These are phyloP conservation scores for Falco rusticolus DNA, from an alignment of 2,797 vertebrate species.

Conservation along the genomic window DNA sequence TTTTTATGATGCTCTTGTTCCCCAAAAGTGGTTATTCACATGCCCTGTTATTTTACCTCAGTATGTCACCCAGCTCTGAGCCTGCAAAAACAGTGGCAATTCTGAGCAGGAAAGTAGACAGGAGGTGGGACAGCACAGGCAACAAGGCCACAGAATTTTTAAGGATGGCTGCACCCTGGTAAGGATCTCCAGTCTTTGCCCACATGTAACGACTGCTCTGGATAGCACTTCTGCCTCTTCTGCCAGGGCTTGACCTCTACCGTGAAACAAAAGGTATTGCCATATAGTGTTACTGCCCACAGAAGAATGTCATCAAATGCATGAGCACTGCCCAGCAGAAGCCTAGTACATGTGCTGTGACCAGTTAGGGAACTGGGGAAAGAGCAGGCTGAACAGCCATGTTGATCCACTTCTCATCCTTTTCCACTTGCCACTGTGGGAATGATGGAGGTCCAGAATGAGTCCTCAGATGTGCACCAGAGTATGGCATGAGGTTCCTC, in stretches of 20 bases:
- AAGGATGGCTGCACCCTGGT: not conserved
- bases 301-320: not conserved
- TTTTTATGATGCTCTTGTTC: not conserved
- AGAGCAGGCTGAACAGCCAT: not conserved
- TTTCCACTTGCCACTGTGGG: not conserved
- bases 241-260: not conserved
- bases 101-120: not conserved
- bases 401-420: not conserved
- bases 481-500: not conserved
- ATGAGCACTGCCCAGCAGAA: not conserved
- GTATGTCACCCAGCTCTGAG: not conserved
- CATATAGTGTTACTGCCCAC: accelerated
- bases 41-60: not conserved
- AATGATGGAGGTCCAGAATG: not conserved
- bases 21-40: not conserved
- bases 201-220: not conserved
- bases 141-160: not conserved
- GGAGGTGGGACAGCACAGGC: not conserved
- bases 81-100: not conserved
- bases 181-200: not conserved
- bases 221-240: not conserved
- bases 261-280: not conserved
- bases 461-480: not conserved
- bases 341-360: not conserved
- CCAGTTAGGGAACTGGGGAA: not conserved